Evolutionary conservation across 2,888 invertebrate genomes (phyloP).

Genomic region (Shargacucullia verbasci): DNA sequence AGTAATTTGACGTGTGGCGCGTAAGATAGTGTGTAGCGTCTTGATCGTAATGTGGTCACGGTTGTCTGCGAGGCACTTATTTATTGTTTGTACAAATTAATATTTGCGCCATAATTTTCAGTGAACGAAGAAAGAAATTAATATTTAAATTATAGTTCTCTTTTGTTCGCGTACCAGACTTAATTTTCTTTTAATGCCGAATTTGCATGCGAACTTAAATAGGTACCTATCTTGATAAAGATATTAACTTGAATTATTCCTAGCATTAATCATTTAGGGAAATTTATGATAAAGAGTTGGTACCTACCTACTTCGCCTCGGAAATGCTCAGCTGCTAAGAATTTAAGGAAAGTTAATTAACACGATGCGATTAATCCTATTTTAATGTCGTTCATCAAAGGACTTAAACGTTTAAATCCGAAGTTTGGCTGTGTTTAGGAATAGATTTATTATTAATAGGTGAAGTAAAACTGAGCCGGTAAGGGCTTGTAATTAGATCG

Average conservation of each 20-base stretch:
- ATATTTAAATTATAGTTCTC: slow-evolving; percentile 26
- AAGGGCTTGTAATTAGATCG: too few species aligned
- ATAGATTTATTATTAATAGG: too few species aligned
- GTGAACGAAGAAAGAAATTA: slow-evolving; percentile 19
- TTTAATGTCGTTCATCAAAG: slow-evolving; percentile 1
- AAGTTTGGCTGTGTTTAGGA: too few species aligned
- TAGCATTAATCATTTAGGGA: slow-evolving; percentile 38
- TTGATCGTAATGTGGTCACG: slow-evolving; percentile 68
- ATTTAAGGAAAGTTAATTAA: slow-evolving; percentile 31
- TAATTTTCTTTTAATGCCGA: slow-evolving; percentile 8
- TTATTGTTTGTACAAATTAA: slow-evolving; percentile 43
- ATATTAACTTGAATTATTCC: slow-evolving; percentile 42
- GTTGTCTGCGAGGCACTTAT: slow-evolving; percentile 57
- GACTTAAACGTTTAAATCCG: not conserved
- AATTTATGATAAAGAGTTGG: slow-evolving; percentile 29
- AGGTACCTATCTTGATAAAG: slow-evolving; percentile 21
- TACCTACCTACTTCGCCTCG: slow-evolving; percentile 1
- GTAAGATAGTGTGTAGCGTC: slow-evolving; percentile 45
- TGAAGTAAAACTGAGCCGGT: too few species aligned
- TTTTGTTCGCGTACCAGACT: slow-evolving; percentile 12
- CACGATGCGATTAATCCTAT: slow-evolving; percentile 14
- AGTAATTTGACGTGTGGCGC: slow-evolving; percentile 65
- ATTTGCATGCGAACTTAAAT: slow-evolving; percentile 38
- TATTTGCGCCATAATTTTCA: slow-evolving; percentile 13
- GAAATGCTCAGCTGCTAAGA: slow-evolving; percentile 28